Evolutionary conservation across 2,888 invertebrate species (phyloP), one percentile per base, ranked within the genome.

Genomic region (Heliconius hortense): DNA sequence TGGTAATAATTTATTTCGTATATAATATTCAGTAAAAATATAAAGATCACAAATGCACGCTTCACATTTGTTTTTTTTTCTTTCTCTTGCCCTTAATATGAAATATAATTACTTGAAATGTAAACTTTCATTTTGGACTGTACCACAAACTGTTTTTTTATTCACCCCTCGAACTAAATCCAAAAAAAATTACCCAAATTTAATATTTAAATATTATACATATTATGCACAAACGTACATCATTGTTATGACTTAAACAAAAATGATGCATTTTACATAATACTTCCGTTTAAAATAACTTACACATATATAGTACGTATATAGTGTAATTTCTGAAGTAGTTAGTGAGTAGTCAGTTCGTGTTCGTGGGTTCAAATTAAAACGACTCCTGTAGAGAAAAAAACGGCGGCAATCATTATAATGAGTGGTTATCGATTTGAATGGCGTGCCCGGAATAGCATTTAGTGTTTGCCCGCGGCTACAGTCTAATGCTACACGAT

Each of bases 341-440:
- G 71, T 71, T 71, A 71, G 59, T 43, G 59, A 26, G 71, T 71
- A 59, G 71, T 59, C 39, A 39, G 26, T 71, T 59, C 71, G 71
- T 71, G 71, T 60, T 39, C 66, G 39, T 60, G 71, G 71, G 35
- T 71, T 43, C 71, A 71, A 71, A 71, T 71, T 71, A 71, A 71
- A 71, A 71, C 60, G 71, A 71, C 71, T 71, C 60, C 71, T 35
- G 71, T 71, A 71, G 18, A 59, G 35, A 71, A 71, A 71, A 31
- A 60, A 71, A 71, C 39, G 18, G 68, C 69, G 56, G 74, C 69
- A 66, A 71, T 75, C 76, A 78, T 77, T 83, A 84, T 88, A 89
- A 90, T 90, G 90, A 89, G 88, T 90, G 86, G 88, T 89, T 91
- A 92, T 92, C 92, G 93, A 74, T 74, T 74, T 74, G 69, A 53